These are phyloP conservation scores for Coturnix japonica DNA, from an alignment of 2,113 vertebrate species.

Conservation along the genomic window DNA sequence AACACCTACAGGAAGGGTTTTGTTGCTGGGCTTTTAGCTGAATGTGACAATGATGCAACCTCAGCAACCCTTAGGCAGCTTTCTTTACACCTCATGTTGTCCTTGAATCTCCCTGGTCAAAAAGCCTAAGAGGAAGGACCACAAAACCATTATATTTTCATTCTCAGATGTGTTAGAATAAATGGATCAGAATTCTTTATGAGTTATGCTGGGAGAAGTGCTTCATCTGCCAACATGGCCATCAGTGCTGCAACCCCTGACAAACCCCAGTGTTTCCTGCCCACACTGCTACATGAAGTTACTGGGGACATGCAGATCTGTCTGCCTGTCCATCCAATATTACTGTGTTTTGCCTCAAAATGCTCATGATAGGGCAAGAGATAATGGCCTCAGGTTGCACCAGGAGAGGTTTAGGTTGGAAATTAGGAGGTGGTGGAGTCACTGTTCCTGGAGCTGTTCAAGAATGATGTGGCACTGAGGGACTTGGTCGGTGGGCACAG, in stretches of 20 bases:
- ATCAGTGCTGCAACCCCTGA: background rate
- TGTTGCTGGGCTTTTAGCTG: background rate
- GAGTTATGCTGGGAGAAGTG: background rate
- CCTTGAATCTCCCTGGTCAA: background rate
- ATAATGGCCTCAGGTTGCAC: too few relatives aligned
- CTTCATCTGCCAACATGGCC: background rate
- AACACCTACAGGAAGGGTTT: background rate
- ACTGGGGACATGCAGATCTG: background rate
- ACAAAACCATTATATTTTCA: background rate
- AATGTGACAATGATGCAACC: background rate
- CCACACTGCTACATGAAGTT: background rate
- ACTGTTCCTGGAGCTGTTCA: too few relatives aligned
- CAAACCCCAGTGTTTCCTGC: background rate
- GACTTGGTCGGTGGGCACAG: too few relatives aligned
- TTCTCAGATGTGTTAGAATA: background rate
- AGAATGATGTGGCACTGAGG: too few relatives aligned
- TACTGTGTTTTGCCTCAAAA: background rate
- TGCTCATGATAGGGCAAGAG: background rate
- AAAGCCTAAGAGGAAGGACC: background rate
- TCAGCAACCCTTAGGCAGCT: background rate
- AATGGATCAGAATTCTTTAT: too few relatives aligned
- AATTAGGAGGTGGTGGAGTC: too few relatives aligned
- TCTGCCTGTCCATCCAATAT: background rate
- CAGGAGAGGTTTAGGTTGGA: too few relatives aligned
- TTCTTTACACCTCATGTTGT: background rate